These are phyloP conservation scores for Chrysolina oricalcia DNA, from an alignment of 2,888 invertebrate genomes.

Conservation along the genomic window DNA sequence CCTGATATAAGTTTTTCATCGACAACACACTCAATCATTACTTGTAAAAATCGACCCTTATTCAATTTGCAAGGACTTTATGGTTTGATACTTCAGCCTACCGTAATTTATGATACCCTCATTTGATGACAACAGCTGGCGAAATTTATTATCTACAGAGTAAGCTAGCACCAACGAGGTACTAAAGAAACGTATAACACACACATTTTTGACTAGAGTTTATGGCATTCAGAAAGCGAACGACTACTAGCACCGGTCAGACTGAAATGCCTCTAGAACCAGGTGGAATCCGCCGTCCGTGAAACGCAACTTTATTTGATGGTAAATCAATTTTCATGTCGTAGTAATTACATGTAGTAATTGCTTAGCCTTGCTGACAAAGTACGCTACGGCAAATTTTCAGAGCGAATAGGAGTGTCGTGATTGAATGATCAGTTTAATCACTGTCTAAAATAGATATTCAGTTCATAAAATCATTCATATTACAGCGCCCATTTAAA, in stretches of 20 bases:
- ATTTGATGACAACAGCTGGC: constrained; percentile 13
- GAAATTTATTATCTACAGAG: not conserved
- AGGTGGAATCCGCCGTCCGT: constrained; percentile 29
- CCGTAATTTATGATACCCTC: constrained; percentile 7
- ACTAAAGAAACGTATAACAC: not conserved
- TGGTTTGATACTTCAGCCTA: not conserved
- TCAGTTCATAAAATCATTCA: no score
- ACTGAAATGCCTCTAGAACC: constrained; percentile 18
- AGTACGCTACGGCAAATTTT: not conserved
- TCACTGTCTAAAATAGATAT: no score
- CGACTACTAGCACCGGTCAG: constrained; percentile 19
- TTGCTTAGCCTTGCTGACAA: not conserved
- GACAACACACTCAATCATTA: no score
- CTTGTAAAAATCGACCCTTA: not conserved
- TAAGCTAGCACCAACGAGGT: not conserved
- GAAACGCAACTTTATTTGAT: constrained; percentile 28
- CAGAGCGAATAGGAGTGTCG: not conserved
- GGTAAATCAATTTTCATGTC: constrained; percentile 27
- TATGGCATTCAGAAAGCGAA: constrained; percentile 26
- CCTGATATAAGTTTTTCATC: no score
- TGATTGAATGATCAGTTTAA: no score
- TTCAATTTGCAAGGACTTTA: not conserved
- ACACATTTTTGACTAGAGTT: not conserved
- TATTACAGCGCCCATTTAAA: no score
- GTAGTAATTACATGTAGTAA: not conserved